phyloP scores from a whole-genome alignment of 2,797 vertebrate species.

The Ptychadena robeensis region DNA sequence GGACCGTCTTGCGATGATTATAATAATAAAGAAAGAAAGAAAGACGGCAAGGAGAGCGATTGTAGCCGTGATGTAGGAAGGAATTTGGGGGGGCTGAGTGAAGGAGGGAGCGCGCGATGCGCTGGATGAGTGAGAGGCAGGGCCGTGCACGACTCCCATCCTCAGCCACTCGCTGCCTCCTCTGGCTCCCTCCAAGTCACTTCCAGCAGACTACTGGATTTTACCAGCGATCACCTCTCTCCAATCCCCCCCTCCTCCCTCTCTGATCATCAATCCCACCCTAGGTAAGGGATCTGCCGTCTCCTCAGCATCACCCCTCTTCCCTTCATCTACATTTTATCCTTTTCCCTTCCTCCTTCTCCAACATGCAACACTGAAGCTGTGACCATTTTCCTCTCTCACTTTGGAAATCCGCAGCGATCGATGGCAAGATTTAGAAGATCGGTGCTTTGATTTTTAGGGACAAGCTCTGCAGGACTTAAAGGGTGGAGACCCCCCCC shows the following conservation, averaged over 20 bases:
- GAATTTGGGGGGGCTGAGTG: conserved; percentile 72
- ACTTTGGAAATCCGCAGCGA: conserved; percentile 71
- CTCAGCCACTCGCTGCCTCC: conserved; percentile 74
- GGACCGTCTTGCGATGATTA: conserved; percentile 76
- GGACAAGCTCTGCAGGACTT: background rate
- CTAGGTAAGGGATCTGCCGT: conserved; percentile 71
- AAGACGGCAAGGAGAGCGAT: conserved; percentile 76
- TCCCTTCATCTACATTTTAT: background rate
- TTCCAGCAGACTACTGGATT: conserved; percentile 53
- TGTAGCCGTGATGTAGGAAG: conserved; percentile 73
- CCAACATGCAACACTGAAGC: conserved; percentile 14
- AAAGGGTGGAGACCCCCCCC: conserved; percentile 6
- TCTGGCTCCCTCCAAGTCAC: conserved; percentile 67
- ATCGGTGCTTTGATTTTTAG: conserved; percentile 23
- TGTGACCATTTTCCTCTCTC: conserved; percentile 39
- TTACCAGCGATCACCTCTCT: conserved; percentile 48
- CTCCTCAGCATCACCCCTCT: conserved; percentile 19
- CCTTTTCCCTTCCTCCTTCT: background rate
- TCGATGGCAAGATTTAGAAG: conserved; percentile 64
- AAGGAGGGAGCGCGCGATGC: conserved; percentile 74
- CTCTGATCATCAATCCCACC: conserved; percentile 68
- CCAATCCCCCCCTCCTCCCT: conserved; percentile 25
- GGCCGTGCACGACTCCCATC: conserved; percentile 78
- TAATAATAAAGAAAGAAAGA: conserved; percentile 62
- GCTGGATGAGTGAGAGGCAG: conserved; percentile 77